Evolutionary conservation across 1,140 invertebrate genomes (phyloP), one percentile per base, ranked within the genome.

Genomic region (Leptestheria dahalacensis): DNA sequence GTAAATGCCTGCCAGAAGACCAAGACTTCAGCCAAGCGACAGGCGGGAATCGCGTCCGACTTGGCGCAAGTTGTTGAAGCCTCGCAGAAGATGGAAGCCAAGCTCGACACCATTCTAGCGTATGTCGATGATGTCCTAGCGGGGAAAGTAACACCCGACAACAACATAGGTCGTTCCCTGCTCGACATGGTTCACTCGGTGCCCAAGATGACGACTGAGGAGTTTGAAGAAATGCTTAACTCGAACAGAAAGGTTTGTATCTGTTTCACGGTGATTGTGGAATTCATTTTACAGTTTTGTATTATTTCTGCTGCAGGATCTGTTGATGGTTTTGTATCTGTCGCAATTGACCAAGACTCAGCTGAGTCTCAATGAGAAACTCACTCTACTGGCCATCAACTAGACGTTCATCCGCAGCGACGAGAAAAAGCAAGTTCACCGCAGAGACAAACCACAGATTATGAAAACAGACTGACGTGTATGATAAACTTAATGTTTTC

Each of bases 331-430:
- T 51, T 84, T 94, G 63, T 94, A 93, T 46, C 76, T 97, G 24
- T 88, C 91, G 9, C 92, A 97, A 70, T 77, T 97, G n/a, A 92
- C 92, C 63, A 91, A 93, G 75, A 92, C 91, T 6, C 92, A 97
- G 74, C 77, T 97, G 63, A 87, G 91, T 68, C 76, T 97, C 21
- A 95, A 95, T 71, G 93, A 97, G 73, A 96, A 97, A 72, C 76
- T 97, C 2, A 91, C 86, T 3, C 77, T 88, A 59, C 74, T 90
- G 46, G 86, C 86, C 3, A 41, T 60, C 33, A 41, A 41, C 33
- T 41, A 41, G 33, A 15, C 15, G n/a, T n/a, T n/a, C n/a, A n/a
- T 41, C 6, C 33, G 33, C 6, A 41, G 6, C 15, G 33, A 15
- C 6, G 33, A 6, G 15, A 41, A 41, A 41, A 41, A 41, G 6